Evolutionary conservation across 2,888 invertebrate species (phyloP).

Genomic region (Oligia strigilis): DNA sequence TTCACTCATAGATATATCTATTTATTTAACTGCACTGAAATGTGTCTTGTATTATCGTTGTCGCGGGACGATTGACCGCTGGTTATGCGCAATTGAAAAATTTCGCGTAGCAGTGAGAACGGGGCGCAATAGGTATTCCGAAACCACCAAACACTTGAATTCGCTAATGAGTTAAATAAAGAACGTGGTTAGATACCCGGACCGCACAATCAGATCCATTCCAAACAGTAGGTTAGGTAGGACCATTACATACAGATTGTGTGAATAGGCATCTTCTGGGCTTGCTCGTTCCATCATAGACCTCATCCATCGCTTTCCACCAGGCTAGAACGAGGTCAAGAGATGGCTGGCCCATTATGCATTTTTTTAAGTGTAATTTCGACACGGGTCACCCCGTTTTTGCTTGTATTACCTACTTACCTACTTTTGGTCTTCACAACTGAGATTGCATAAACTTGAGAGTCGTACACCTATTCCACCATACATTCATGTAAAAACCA

Average conservation of each 20-base stretch:
- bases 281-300: too few species aligned
- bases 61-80: neutral
- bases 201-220: neutral
- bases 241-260: neutral
- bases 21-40: neutral
- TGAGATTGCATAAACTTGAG: conserved; percentile 32
- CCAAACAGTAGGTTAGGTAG: neutral
- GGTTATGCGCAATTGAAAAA: neutral
- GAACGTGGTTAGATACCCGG: too few species aligned
- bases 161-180: neutral
- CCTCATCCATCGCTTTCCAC: too few species aligned
- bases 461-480: conserved; percentile 68
- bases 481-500: conserved; percentile 75
- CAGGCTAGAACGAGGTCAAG: neutral
- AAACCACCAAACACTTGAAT: neutral
- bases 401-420: neutral
- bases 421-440: neutral
- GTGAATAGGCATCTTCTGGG: neutral
- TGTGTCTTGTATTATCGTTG: neutral
- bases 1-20: neutral
- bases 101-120: neutral
- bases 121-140: neutral
- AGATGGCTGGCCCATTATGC: neutral
- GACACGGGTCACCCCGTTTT: neutral
- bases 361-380: conserved; percentile 2